Evolutionary conservation across 1,140 invertebrate genomes (phyloP).

Genomic region (Orius insidiosus): DNA sequence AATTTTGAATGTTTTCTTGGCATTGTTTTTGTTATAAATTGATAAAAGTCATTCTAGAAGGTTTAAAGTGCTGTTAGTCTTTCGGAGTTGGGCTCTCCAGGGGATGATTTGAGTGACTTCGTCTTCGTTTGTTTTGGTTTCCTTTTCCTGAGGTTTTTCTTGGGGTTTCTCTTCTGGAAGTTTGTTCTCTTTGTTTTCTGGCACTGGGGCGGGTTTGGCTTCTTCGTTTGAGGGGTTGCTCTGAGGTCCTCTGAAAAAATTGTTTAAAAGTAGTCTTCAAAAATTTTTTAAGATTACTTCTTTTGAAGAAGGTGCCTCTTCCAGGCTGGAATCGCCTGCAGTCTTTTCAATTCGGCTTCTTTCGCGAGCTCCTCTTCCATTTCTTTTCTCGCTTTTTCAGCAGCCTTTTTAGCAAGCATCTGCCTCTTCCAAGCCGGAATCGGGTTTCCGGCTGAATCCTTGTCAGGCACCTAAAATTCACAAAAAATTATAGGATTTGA

Average conservation of each 20-base stretch:
- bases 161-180: slow-evolving; percentile 13
- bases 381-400: slow-evolving; percentile 77
- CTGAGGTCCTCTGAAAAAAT: neutral
- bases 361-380: slow-evolving; percentile 64
- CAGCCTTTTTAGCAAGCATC: slow-evolving; percentile 83
- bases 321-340: slow-evolving; percentile 80
- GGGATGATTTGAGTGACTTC: slow-evolving; percentile 51
- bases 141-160: slow-evolving; percentile 5
- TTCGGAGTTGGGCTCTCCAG: slow-evolving; percentile 70
- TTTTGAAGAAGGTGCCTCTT: slow-evolving; percentile 72
- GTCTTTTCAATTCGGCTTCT: slow-evolving; percentile 68
- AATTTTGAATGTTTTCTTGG: too few species aligned
- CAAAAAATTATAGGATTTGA: too few species aligned
- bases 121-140: slow-evolving; percentile 31
- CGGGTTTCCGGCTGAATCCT: slow-evolving; percentile 67
- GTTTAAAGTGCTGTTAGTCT: slow-evolving; percentile 70
- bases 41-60: slow-evolving; percentile 37
- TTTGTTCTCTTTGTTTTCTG: slow-evolving; percentile 24
- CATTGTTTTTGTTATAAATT: too few species aligned
- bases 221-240: slow-evolving; percentile 5
- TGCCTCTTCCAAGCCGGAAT: slow-evolving; percentile 89
- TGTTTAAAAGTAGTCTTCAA: neutral
- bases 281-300: slow-evolving; percentile 40
- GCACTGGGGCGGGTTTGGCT: slow-evolving; percentile 8
- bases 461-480: slow-evolving; percentile 62